Evolutionary conservation across 2,113 vertebrate genomes (phyloP), one percentile per base, ranked within the genome.

Genomic region (Naja naja): DNA sequence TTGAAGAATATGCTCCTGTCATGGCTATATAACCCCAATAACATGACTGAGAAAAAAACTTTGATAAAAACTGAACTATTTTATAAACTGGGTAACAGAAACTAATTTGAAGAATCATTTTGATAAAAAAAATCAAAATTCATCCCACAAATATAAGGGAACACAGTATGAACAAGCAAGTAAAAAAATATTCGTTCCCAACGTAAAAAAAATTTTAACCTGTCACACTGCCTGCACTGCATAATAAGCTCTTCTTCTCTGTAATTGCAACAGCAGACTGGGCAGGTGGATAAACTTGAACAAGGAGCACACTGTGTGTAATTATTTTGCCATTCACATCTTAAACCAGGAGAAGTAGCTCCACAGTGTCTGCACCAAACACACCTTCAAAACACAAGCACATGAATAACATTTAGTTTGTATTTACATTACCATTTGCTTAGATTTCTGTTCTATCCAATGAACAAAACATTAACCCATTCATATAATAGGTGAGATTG

Each of bases 301-400:
- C 99, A 99, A 0, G 99, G 99, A 0, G 98, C 99, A n/a, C 99
- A 99, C 93, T 98, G 99, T 0, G 99, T 99, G 97, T 99, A 99
- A 97, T 99, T 99, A 94, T 98, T 99, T 95, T 99, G 99, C 99
- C 99, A 99, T 92, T 99, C 99, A 90, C 98, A 99, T 93, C 98
- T 96, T 93, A 98, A 96, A 23, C 99, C 99, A 0, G 99, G 98
- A 18, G 98, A 98, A 23, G 98, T 97, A 89, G 99, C 98, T 95
- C 99, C 99, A 96, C 99, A 99, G 93, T 99, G 98, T 25, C 98
- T 98, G 94, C 99, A 99, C 97, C 98, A 99, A 92, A 99, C 99
- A 96, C 99, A 99, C 99, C 99, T 99, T 95, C 22, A 97, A 95
- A 90, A 95, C 87, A 96, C 93, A 49, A n/a, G 55, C 64, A 94